These are phyloP conservation scores for Slavum lentiscoides DNA, from an alignment of 2,888 invertebrate genomes.

Conservation along the genomic window DNA sequence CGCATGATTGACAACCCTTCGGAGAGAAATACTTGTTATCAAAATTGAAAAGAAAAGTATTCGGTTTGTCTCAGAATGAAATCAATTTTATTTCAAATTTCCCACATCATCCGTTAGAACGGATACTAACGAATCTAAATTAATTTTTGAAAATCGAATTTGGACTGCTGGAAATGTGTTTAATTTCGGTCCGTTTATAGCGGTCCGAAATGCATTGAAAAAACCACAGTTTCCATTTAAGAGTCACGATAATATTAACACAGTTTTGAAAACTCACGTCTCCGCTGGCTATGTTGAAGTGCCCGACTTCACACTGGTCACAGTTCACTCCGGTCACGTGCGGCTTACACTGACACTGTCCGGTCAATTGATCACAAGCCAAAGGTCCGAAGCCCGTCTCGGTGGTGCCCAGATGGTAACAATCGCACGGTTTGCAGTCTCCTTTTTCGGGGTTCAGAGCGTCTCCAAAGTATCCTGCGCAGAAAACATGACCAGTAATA, in stretches of 20 bases:
- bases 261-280: conserved; percentile 61
- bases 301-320: conserved; percentile 82
- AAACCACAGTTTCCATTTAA: too few species aligned
- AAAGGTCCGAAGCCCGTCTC: conserved; percentile 74
- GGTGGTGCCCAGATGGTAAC: conserved; percentile 80
- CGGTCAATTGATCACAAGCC: conserved; percentile 78
- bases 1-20: conserved; percentile 80
- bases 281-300: conserved; percentile 78
- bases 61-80: too few species aligned
- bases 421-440: conserved; percentile 85
- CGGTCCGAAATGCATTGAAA: too few species aligned
- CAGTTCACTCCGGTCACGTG: conserved; percentile 82
- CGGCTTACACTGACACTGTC: conserved; percentile 78
- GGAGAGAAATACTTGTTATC: neutral
- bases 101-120: too few species aligned
- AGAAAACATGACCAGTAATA: neutral
- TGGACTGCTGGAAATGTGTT: too few species aligned
- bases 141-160: too few species aligned
- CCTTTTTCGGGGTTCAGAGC: conserved; percentile 88
- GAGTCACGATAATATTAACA: too few species aligned
- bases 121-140: too few species aligned
- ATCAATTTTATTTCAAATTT: too few species aligned
- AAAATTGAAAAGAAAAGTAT: neutral
- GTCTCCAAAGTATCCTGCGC: conserved; percentile 85
- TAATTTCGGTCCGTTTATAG: too few species aligned